These are phyloP conservation scores for Eremobia ochroleuca DNA, from an alignment of 2,888 invertebrate genomes.

Conservation along the genomic window DNA sequence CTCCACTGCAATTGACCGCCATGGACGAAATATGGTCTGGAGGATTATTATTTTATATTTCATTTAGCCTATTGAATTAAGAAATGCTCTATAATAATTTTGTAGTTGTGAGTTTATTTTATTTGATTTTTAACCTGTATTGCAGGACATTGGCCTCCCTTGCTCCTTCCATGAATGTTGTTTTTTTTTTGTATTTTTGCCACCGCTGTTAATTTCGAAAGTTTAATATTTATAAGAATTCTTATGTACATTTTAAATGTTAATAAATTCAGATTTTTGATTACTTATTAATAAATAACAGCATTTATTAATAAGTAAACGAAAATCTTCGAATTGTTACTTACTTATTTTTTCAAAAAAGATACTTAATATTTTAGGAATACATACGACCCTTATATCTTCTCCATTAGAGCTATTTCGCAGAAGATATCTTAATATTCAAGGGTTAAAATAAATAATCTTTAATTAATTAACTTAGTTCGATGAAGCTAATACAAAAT, in stretches of 20 bases:
- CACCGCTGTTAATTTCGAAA: neutral
- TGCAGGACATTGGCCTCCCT: fast-evolving
- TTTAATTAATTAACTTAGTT: slow-evolving; percentile 42
- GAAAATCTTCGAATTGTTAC: no score
- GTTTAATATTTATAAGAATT: neutral
- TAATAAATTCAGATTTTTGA: neutral
- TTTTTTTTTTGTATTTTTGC: neutral
- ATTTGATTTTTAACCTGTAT: neutral
- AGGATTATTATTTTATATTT: neutral
- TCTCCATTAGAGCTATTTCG: neutral
- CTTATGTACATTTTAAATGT: neutral
- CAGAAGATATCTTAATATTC: slow-evolving; percentile 16
- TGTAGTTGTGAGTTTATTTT: neutral
- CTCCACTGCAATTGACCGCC: no score
- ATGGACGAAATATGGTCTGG: no score
- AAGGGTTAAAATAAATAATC: slow-evolving; percentile 15
- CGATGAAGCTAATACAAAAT: slow-evolving; percentile 19
- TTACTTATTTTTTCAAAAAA: neutral
- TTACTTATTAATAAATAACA: no score
- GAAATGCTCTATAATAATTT: neutral
- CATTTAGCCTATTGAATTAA: neutral
- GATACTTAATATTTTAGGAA: neutral
- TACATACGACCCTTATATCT: neutral
- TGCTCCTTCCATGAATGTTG: neutral
- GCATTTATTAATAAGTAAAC: no score